Evolutionary conservation across 2,888 invertebrate genomes (phyloP).

Genomic region (Diarsia mendica): DNA sequence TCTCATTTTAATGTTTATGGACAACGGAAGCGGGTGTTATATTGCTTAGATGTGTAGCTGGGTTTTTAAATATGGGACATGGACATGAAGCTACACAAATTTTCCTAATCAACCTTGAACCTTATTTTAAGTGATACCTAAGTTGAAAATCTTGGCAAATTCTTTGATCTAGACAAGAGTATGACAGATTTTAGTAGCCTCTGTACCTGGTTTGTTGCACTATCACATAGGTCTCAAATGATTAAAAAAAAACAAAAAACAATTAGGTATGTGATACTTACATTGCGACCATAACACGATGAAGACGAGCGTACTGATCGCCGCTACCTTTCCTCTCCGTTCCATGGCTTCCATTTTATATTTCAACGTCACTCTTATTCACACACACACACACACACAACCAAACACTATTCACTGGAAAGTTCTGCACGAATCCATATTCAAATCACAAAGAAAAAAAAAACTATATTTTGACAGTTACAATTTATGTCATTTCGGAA

Average conservation of each 20-base stretch:
- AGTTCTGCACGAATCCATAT: conserved; percentile 65
- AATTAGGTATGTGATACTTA: conserved; percentile 77
- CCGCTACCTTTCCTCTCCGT: conserved; percentile 78
- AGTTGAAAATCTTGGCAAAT: no score
- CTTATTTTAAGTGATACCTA: no score
- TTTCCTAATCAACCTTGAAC: no score
- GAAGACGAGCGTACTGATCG: conserved; percentile 76
- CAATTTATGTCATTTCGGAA: conserved; percentile 41
- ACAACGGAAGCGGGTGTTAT: conserved; percentile 1
- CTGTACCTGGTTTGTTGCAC: background rate
- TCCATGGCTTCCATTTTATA: conserved; percentile 87
- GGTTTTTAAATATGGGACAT: background rate
- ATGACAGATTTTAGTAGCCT: background rate
- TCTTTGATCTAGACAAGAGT: background rate
- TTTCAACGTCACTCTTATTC: conserved; percentile 47
- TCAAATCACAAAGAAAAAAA: conserved; percentile 53
- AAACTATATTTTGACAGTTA: conserved; percentile 29
- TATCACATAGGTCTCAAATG: no score
- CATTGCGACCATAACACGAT: conserved; percentile 84
- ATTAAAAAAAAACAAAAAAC: no score
- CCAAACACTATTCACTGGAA: conserved; percentile 66
- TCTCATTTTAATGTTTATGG: conserved; percentile 5
- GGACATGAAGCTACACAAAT: no score
- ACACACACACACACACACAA: conserved; percentile 60
- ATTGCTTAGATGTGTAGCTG: background rate